Evolutionary conservation across 53 echinoderm and acorn worm species (phyloP).

Genomic region (Astropecten irregularis): DNA sequence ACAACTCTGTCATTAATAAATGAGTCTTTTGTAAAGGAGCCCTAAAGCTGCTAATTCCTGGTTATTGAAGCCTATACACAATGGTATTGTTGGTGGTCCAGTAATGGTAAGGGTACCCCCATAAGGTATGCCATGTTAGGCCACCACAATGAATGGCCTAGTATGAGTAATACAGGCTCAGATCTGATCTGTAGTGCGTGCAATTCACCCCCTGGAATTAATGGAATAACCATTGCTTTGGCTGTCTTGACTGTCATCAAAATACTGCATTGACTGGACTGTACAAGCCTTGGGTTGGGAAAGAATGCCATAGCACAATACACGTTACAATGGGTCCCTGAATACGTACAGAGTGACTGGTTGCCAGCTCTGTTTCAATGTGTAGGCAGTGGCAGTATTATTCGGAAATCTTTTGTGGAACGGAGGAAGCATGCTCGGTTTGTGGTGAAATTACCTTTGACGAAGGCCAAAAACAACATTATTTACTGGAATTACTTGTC

Average conservation of each 20-base stretch:
- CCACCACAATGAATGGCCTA: not conserved
- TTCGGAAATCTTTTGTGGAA: not conserved
- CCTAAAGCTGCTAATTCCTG: no score
- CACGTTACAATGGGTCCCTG: slow-evolving; percentile 36
- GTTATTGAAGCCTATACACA: no score
- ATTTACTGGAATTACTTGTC: not conserved
- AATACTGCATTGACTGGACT: slow-evolving; percentile 22
- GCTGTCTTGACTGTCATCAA: slow-evolving; percentile 23
- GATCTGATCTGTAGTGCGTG: not conserved
- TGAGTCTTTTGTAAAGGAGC: no score
- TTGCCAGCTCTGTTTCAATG: not conserved
- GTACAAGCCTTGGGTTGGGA: slow-evolving; percentile 9
- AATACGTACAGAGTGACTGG: not conserved
- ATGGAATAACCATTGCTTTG: slow-evolving; percentile 50
- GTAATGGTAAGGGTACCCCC: not conserved
- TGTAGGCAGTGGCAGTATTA: not conserved
- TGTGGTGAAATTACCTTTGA: not conserved
- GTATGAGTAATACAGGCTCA: not conserved
- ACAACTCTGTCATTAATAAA: no score
- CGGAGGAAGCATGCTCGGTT: not conserved
- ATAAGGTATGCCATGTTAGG: not conserved
- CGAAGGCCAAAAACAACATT: not conserved
- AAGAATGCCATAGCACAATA: slow-evolving; percentile 4
- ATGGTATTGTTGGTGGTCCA: slow-evolving; percentile 27
- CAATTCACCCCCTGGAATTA: slow-evolving; percentile 31